Conservation (phyloP, 2,797 vertebrate species). For the Cossypha dichroa region DNA sequence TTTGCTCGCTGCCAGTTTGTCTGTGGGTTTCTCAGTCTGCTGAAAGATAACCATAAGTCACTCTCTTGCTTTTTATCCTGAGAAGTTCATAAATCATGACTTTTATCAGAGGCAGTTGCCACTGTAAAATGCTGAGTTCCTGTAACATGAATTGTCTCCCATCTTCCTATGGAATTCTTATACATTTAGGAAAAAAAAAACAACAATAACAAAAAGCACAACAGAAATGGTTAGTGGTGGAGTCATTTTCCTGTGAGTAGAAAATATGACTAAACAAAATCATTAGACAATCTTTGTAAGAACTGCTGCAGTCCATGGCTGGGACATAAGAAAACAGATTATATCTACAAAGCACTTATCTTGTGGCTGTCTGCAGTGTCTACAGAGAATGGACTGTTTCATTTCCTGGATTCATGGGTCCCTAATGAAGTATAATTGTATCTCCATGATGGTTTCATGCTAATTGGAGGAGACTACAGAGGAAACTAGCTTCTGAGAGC, state of each 20-base stretch:
- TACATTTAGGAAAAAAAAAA: neutral
- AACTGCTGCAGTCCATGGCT: neutral
- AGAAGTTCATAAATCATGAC: neutral
- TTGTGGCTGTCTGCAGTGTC: neutral
- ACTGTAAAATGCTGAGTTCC: neutral
- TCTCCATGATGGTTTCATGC: neutral
- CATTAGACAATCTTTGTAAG: neutral
- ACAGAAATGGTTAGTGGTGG: neutral
- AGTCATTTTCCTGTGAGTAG: neutral
- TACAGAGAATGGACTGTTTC: constrained; percentile 24
- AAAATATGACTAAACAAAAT: neutral
- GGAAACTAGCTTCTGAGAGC: neutral
- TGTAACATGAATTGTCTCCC: neutral
- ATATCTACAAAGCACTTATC: neutral
- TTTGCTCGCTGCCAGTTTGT: neutral
- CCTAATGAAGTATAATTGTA: constrained; percentile 34
- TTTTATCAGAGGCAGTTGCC: neutral
- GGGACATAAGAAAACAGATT: constrained; percentile 7
- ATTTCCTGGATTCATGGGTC: constrained; percentile 44
- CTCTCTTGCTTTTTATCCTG: neutral
- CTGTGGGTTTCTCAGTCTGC: neutral
- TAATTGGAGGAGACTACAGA: constrained; percentile 30
- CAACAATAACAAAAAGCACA: neutral
- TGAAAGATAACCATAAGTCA: neutral
- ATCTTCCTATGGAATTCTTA: neutral